Evolutionary conservation across 2,888 invertebrate genomes (phyloP).

Genomic region (Pyrochroa serraticornis): DNA sequence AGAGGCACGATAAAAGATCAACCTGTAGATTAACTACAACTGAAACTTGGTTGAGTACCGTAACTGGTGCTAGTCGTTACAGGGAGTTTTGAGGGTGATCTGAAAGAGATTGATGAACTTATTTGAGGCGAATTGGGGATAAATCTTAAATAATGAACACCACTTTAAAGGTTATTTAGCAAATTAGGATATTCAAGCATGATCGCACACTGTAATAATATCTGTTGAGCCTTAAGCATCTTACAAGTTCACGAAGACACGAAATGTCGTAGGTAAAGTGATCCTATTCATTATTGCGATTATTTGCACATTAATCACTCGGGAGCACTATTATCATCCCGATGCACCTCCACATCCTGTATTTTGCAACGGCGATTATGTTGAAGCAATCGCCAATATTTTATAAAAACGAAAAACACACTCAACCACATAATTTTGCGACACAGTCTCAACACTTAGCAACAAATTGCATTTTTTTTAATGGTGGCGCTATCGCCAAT

Average conservation of each 20-base stretch:
- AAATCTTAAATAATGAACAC: conserved; percentile 18
- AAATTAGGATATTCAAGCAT: conserved; percentile 27
- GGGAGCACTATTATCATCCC: not conserved
- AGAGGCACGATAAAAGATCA: conserved; percentile 20
- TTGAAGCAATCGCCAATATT: no score
- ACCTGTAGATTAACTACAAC: no score
- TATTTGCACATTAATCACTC: conserved; percentile 25
- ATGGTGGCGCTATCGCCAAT: no score
- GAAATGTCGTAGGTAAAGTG: conserved; percentile 22
- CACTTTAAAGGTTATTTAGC: conserved; percentile 15
- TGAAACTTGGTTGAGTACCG: not conserved
- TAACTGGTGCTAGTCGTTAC: not conserved
- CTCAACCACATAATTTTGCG: no score
- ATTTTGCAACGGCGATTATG: no score
- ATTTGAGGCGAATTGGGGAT: not conserved
- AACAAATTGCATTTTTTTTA: no score
- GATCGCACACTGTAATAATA: conserved; percentile 23
- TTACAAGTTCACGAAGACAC: conserved; percentile 26
- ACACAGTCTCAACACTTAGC: no score
- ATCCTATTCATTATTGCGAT: conserved; percentile 24
- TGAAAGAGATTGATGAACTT: no score
- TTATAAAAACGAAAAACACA: no score
- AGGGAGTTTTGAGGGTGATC: not conserved
- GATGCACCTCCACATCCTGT: no score
- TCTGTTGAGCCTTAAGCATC: conserved; percentile 19